phyloP scores from a whole-genome alignment of 2,888 invertebrate species.

The Sympetrum striolatum region DNA sequence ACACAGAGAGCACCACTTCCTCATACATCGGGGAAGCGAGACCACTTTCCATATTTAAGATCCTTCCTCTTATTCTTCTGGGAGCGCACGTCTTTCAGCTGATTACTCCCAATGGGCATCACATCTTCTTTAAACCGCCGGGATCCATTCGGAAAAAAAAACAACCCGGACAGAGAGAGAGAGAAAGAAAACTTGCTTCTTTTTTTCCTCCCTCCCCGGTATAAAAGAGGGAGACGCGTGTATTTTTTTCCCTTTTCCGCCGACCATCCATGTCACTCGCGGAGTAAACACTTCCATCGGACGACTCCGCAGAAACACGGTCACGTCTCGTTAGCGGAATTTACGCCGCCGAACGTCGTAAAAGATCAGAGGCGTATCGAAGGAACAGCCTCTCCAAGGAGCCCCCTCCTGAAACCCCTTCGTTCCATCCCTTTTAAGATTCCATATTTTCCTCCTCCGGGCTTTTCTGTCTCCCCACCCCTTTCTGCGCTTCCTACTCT shows the following conservation, averaged over 20 bases:
- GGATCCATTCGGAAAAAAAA: no score
- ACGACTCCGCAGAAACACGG: neutral
- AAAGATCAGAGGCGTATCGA: neutral
- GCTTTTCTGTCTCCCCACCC: neutral
- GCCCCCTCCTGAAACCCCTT: neutral
- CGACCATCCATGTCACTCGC: neutral
- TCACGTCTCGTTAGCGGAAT: neutral
- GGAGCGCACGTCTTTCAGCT: no score
- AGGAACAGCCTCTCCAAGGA: neutral
- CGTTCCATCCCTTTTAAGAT: neutral
- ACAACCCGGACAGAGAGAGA: no score
- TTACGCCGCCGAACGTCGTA: neutral
- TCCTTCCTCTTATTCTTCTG: no score
- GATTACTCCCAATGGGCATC: no score
- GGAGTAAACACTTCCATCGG: neutral
- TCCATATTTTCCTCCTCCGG: neutral
- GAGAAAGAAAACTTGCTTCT: no score
- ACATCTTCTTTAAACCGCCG: no score
- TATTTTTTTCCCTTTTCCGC: neutral
- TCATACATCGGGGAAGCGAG: no score
- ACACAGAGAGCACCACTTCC: no score
- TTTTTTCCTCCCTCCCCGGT: no score
- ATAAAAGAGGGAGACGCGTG: no score
- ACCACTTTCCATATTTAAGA: no score
- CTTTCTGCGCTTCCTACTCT: constrained; percentile 51